Conservation (phyloP, 1,140 invertebrate species). For the Pogonus chalceus region DNA sequence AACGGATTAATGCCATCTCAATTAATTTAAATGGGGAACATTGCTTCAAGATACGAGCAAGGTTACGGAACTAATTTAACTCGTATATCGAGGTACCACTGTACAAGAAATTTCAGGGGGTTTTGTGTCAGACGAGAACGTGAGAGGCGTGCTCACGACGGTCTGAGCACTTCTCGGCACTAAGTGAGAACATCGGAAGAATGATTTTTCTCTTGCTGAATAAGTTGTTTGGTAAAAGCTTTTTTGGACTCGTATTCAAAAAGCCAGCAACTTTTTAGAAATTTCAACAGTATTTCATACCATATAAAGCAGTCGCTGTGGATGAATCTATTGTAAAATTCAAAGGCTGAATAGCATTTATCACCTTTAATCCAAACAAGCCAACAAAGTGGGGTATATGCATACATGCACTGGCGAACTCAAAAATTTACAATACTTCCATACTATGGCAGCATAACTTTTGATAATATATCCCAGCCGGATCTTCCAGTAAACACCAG, state of each 20-base stretch:
- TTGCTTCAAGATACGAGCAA: conserved; percentile 17
- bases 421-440: conserved; percentile 10
- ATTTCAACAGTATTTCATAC: conserved; percentile 14
- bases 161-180: no score
- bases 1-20: conserved; percentile 10
- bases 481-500: conserved; percentile 12
- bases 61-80: conserved; percentile 16
- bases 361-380: no score
- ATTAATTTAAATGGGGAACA: conserved; percentile 17
- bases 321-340: no score
- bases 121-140: no score
- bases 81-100: conserved; percentile 14
- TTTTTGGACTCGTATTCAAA: conserved; percentile 12
- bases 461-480: conserved; percentile 1
- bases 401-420: not conserved
- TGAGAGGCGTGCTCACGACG: not conserved
- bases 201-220: no score
- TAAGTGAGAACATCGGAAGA: no score
- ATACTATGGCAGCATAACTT: conserved; percentile 12
- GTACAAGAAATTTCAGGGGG: conserved; percentile 12
- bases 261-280: conserved; percentile 15
- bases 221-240: no score
- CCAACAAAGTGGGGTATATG: not conserved
- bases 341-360: no score
- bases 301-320: conserved; percentile 11